These are phyloP conservation scores for Acrobeloides nanus DNA, from an alignment of 2,888 invertebrate species.

Conservation along the genomic window DNA sequence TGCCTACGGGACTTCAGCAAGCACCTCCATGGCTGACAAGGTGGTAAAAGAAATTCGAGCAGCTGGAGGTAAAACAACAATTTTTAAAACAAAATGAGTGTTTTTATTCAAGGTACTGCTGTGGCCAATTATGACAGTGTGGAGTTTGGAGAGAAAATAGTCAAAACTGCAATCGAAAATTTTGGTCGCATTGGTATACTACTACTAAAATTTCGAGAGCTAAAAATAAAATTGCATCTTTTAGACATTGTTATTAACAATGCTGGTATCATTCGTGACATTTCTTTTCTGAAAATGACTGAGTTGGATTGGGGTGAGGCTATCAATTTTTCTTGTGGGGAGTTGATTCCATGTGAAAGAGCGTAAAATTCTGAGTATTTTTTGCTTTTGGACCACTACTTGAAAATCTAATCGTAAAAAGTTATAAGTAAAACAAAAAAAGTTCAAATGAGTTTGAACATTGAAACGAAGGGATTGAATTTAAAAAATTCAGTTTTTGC, in stretches of 20 bases:
- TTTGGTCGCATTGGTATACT: constrained; percentile 64
- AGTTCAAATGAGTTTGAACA: too few species aligned
- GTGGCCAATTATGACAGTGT: constrained; percentile 78
- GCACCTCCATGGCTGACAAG: constrained; percentile 47
- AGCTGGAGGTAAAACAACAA: constrained; percentile 76
- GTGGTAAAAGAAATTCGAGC: constrained; percentile 81
- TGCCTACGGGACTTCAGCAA: constrained; percentile 70
- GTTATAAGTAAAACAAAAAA: too few species aligned
- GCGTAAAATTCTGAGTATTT: too few species aligned
- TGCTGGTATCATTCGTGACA: constrained; percentile 92
- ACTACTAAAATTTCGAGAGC: not conserved
- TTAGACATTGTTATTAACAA: constrained; percentile 88
- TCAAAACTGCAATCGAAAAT: constrained; percentile 85
- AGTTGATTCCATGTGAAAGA: too few species aligned
- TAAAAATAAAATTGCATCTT: constrained; percentile 22
- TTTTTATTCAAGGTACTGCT: too few species aligned
- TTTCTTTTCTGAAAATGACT: constrained; percentile 77
- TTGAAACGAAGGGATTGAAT: too few species aligned
- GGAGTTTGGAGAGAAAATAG: constrained; percentile 86
- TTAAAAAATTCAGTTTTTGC: too few species aligned
- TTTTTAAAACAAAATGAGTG: too few species aligned
- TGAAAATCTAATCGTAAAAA: too few species aligned
- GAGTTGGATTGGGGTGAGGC: constrained; percentile 71
- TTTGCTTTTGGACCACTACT: too few species aligned
- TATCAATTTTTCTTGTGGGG: too few species aligned